These are phyloP conservation scores for Galendromus occidentalis DNA, from an alignment of 1,140 invertebrate species.

Conservation along the genomic window DNA sequence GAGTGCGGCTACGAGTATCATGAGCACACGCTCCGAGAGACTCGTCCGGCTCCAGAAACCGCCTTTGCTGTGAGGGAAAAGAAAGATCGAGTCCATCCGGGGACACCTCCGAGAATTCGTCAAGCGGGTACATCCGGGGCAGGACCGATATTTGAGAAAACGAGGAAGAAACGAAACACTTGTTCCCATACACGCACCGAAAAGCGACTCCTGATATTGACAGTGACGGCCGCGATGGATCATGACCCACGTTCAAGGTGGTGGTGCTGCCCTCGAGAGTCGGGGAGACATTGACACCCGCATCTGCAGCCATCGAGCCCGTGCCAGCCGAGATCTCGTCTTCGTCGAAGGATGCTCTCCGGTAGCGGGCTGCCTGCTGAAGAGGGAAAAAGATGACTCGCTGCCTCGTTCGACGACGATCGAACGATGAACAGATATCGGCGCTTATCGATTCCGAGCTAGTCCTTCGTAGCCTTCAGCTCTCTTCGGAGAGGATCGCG, in stretches of 20 bases:
- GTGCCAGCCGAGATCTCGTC: constrained; percentile 28
- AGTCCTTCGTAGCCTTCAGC: not conserved
- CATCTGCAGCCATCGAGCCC: constrained; percentile 21
- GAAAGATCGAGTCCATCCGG: constrained; percentile 17
- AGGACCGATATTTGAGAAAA: too few relatives aligned
- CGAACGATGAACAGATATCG: not conserved
- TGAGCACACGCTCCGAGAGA: not conserved
- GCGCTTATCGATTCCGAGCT: not conserved
- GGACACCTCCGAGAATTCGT: constrained; percentile 16
- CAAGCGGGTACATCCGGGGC: not conserved
- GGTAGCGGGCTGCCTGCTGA: constrained; percentile 32
- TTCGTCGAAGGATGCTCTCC: constrained; percentile 32
- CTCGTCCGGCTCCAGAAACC: constrained; percentile 16
- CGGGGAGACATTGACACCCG: constrained; percentile 12
- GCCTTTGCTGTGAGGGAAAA: constrained; percentile 11
- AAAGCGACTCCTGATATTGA: not conserved
- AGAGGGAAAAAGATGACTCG: not conserved
- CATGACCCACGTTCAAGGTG: not conserved
- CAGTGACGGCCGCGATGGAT: not conserved
- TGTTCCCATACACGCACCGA: too few relatives aligned
- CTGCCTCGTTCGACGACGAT: not conserved
- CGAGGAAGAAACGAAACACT: too few relatives aligned
- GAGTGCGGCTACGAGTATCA: not conserved
- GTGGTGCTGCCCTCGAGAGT: constrained; percentile 8
- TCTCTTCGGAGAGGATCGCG: not conserved